These are phyloP conservation scores for Chascanopsetta lugubris DNA, from an alignment of 2,113 vertebrate genomes.

Conservation along the genomic window DNA sequence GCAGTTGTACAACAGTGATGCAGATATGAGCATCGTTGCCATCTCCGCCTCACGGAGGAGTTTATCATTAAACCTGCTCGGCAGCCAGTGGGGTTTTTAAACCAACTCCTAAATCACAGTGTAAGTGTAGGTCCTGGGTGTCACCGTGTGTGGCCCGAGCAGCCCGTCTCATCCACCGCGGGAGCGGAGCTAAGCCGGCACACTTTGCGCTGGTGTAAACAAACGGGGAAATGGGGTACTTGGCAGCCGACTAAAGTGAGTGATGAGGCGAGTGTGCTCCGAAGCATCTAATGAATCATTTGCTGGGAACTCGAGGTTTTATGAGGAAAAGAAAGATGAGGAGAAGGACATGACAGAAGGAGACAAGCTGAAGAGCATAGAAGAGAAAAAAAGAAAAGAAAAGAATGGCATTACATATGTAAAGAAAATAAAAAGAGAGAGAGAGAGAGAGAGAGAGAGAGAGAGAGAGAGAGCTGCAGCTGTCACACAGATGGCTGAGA, in stretches of 20 bases:
- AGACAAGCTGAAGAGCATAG: conserved; percentile 38
- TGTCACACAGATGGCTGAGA: conserved; percentile 43
- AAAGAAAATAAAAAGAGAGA: conserved; percentile 35
- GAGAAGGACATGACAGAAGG: conserved; percentile 56
- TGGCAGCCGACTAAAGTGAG: conserved; percentile 75
- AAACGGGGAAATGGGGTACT: conserved; percentile 77
- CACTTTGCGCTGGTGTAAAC: conserved; percentile 75
- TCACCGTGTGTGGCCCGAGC: conserved; percentile 75
- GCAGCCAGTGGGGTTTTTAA: conserved; percentile 42
- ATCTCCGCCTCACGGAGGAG: conserved; percentile 17
- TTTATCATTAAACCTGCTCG: conserved; percentile 52
- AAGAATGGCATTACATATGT: conserved; percentile 33
- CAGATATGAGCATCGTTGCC: conserved; percentile 25
- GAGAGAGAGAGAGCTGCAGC: conserved; percentile 39
- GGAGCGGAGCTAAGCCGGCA: conserved; percentile 61
- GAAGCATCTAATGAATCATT: conserved; percentile 79
- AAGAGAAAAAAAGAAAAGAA: conserved; percentile 4
- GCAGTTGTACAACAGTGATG: conserved; percentile 5
- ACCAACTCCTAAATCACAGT: conserved; percentile 54
- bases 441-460: conserved; percentile 20
- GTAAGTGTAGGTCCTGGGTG: conserved; percentile 59
- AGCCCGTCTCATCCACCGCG: conserved; percentile 46
- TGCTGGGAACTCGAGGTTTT: conserved; percentile 72
- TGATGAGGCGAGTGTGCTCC: conserved; percentile 77
- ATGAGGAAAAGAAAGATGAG: conserved; percentile 73